Evolutionary conservation across 2,888 invertebrate genomes (phyloP).

Genomic region (Digitonthophagus gazella): DNA sequence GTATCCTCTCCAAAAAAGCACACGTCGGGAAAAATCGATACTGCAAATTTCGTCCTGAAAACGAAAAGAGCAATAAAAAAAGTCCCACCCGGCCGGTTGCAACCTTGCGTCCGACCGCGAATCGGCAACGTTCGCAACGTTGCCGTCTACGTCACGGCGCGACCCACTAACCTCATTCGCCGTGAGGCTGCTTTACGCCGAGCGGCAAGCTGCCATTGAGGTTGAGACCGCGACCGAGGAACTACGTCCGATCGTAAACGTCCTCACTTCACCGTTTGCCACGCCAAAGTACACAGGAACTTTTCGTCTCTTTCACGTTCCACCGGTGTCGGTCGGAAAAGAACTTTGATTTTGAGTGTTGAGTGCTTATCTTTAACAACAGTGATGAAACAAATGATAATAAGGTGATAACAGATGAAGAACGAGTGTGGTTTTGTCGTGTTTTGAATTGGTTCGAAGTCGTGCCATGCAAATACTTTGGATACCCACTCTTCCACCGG

Average conservation of each 20-base stretch:
- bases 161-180: slow-evolving; percentile 70
- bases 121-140: slow-evolving; percentile 65
- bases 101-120: slow-evolving; percentile 56
- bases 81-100: slow-evolving; percentile 7
- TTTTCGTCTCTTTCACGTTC: neutral
- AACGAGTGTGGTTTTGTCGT: neutral
- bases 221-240: slow-evolving; percentile 10
- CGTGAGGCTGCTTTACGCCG: slow-evolving; percentile 52
- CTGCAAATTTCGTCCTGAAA: neutral
- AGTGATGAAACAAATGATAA: neutral
- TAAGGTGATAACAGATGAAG: neutral
- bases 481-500: neutral
- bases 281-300: slow-evolving; percentile 11
- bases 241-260: slow-evolving; percentile 1
- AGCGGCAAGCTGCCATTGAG: slow-evolving; percentile 47
- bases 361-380: slow-evolving; percentile 13
- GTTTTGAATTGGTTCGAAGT: neutral
- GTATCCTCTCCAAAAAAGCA: neutral
- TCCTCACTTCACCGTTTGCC: neutral
- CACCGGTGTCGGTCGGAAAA: neutral
- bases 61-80: neutral
- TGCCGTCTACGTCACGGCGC: slow-evolving; percentile 59
- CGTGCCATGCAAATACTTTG: neutral
- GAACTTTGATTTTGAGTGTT: neutral
- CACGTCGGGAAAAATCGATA: neutral